Evolutionary conservation across 2,888 invertebrate species (phyloP), one percentile per base, ranked within the genome.

Genomic region (Allolobophora icterica): DNA sequence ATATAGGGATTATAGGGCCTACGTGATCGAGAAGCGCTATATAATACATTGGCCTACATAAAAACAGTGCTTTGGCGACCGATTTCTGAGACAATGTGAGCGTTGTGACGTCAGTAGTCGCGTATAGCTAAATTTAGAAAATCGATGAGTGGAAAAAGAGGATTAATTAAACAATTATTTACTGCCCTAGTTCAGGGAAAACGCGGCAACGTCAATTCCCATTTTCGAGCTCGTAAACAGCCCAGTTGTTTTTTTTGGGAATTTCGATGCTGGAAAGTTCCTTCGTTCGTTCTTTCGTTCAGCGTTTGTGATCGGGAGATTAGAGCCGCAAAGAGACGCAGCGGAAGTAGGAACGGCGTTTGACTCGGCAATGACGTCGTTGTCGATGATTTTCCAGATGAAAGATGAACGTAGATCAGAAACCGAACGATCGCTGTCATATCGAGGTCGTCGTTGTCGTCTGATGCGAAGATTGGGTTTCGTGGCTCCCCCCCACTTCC

Each of bases 361-460:
- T 38, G 71, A 71, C 71, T 71, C 71, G 71, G 71, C n/a, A n/a
- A n/a, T 71, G 30, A 30, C 40, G 40, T 6, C 35, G 89, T 34
- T n/a, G 38, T 35, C 38, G 87, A 87, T 35, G n/a, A 87, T 38
- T 30, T 38, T 89, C 38, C 35, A 35, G 40, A 89, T 89, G 35
- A 40, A 89, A 89, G 40, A 38, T 89, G 89, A 33, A 34, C 35
- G 40, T 89, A 38, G 89, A 89, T 38, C 89, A 89, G 40, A 38
- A 35, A 38, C 89, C 35, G 89, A 35, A 38, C 40, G 40, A 34
- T 38, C 0, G 8, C 11, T 24, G 34, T 89, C 38, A 40, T 89
- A 40, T 89, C 35, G 30, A 4, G 0, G 24, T 17, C 15, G 42
- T 33, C 33, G 30, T 71, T n/a, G 30, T 30, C 8, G n/a, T 71